Percentiles rank a stretch among this genome's conserved stretches.
phyloP scores from a whole-genome alignment of 2,888 invertebrate species.

The Drepana falcataria region DNA sequence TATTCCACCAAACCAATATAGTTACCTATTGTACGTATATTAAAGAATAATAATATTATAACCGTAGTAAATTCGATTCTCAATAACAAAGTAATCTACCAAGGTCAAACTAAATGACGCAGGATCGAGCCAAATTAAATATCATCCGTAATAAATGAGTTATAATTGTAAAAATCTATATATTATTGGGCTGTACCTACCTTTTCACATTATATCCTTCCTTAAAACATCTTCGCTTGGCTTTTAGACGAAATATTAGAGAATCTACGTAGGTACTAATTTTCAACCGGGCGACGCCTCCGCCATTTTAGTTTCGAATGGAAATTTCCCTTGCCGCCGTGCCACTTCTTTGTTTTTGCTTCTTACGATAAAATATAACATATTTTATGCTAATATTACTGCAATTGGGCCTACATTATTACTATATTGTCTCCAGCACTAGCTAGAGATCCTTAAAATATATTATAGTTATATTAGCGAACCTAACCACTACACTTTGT shows the following conservation, averaged over 20 bases:
- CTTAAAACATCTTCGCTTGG: slow-evolving; percentile 28
- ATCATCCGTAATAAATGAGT: slow-evolving; percentile 7
- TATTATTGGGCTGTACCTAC: slow-evolving; percentile 37
- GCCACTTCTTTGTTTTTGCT: slow-evolving; percentile 20
- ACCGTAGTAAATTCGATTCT: too few relatives aligned
- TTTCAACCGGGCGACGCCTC: slow-evolving; percentile 60
- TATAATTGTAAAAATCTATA: slow-evolving; percentile 15
- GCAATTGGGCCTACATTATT: slow-evolving; percentile 33
- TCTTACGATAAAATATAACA: slow-evolving; percentile 28
- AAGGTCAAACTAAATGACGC: slow-evolving; percentile 16
- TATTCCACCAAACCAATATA: too few relatives aligned
- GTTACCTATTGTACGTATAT: too few relatives aligned
- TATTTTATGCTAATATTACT: slow-evolving; percentile 30
- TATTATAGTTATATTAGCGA: slow-evolving; percentile 25
- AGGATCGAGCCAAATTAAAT: slow-evolving; percentile 16
- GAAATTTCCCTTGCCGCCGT: slow-evolving; percentile 41
- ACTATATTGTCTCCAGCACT: slow-evolving; percentile 24
- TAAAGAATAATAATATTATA: too few relatives aligned
- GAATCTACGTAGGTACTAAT: slow-evolving; percentile 39
- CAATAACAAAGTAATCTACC: too few relatives aligned
- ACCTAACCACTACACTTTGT: slow-evolving; percentile 45
- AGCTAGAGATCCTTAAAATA: slow-evolving; percentile 26
- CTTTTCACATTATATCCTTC: slow-evolving; percentile 40
- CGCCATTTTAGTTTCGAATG: slow-evolving; percentile 50
- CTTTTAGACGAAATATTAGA: slow-evolving; percentile 26